Evolutionary conservation across 2,888 invertebrate genomes (phyloP), one percentile per base, ranked within the genome.

Genomic region (Pterostichus niger): DNA sequence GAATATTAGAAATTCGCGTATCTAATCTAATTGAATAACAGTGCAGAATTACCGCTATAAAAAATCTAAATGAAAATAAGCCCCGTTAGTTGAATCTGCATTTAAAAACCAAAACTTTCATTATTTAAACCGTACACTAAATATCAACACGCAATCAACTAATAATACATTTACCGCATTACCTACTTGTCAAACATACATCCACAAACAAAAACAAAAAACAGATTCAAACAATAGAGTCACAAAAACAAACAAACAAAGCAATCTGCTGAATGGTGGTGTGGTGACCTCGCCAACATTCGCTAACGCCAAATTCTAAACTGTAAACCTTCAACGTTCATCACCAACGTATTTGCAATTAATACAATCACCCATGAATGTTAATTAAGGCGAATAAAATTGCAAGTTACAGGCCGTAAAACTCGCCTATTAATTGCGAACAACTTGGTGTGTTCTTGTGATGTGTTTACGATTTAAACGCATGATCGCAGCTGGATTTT

Each of bases 371-470:
- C 40, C 13, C 44, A 71, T 10, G 35, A 11, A 40, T 13, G 35
- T 71, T 71, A 71, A 71, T 71, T 71, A 71, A 40, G 13, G 10
- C 15, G 68, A 68, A 68, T 68, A 71, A 71, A 71, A 71, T 44
- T 71, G 40, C 71, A 35, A n/a, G 31, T 33, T 68, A 71, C 71
- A 71, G 9, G 71, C 35, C n/a, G 44, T 71, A 71, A 71, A 71
- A 44, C 2, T n/a, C 71, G 44, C 5, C 71, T 40, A 71, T 71
- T 71, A 71, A 49, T 64, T 33, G 59, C 13, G 49, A n/a, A 49
- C 6, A 49, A 6, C 49, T n/a, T n/a, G n/a, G 13, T 5, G 31
- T 24, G 17, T 10, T 54, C 24, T 33, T 31, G 15, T 17, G 13
- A 13, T 64, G 64, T 31, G 31, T 64, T 49, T 49, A 49, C 13